Evolutionary conservation across 2,888 invertebrate genomes (phyloP), one percentile per base, ranked within the genome.

Genomic region (Ptilodon capucinus): DNA sequence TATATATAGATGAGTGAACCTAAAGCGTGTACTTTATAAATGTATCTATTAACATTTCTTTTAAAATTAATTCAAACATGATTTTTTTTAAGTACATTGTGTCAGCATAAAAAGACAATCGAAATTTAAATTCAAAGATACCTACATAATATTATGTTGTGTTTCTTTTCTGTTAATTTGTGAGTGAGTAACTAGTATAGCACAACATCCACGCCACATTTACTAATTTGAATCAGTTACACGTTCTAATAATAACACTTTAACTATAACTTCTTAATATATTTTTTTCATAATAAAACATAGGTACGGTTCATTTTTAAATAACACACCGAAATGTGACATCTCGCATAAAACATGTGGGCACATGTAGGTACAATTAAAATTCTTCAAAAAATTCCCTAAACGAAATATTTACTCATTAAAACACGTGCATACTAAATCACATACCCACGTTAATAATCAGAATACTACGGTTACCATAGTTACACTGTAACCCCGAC

Each of bases 401-500:
- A n/a, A 36, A 40, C 34, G 42, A 45, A 58, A 52, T 38, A 44
- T 52, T 45, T 62, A 56, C 51, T 46, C 36, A 57, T 63, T 48
- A 42, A 49, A 48, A 44, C 46, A 32, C 40, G 42, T 39, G 40
- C 18, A 52, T 48, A 25, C 42, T 57, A 38, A 53, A 36, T 6
- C 9, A 9, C 4, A 14, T 35, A 17, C 19, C 9, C 17, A 38
- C 38, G 35, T 38, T 19, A 38, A 19, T 38, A 38, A 38, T 18
- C 38, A 38, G n/a, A 17, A 2, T 19, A 19, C 17, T 13, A 19
- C 19, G 60, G 62, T 64, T 55, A 44, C 60, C 59, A 71, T 68
- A 65, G 62, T 69, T 60, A 71, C 68, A 47, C 59, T 64, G 59
- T 70, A 68, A 70, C 62, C 65, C 62, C 64, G 64, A 67, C 71